Percentiles rank a stretch among this genome's conserved stretches.
Conservation (phyloP, 2,797 vertebrate genomes). For the Todus mexicanus region DNA sequence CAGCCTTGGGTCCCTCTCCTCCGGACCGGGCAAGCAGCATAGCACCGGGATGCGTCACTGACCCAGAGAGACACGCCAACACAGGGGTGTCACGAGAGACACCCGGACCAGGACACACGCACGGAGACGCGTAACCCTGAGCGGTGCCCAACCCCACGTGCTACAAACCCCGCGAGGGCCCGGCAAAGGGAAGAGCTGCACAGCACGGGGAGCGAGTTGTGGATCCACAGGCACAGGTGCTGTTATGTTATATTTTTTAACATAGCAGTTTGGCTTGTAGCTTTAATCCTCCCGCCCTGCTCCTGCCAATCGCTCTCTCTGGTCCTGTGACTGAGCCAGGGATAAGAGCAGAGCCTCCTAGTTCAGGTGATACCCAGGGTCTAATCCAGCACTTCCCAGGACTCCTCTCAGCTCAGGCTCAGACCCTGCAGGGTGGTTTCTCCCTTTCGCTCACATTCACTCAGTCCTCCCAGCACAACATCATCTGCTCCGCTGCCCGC, state of each 20-base stretch:
- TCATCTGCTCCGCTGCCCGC: not conserved
- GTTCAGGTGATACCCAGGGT: not conserved
- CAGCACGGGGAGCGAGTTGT: no score
- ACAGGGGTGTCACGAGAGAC: not conserved
- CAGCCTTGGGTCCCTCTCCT: not conserved
- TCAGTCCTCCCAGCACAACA: not conserved
- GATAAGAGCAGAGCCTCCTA: not conserved
- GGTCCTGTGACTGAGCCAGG: not conserved
- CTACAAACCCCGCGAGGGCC: not conserved
- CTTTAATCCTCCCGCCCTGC: not conserved
- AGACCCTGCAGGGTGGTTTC: not conserved
- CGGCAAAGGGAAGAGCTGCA: no score
- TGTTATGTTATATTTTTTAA: not conserved
- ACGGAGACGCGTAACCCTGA: not conserved
- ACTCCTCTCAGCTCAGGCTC: not conserved
- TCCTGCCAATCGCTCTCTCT: not conserved
- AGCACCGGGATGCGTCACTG: not conserved
- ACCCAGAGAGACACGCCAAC: not conserved
- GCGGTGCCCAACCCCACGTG: rapidly evolving
- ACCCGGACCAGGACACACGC: not conserved
- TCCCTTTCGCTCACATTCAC: not conserved
- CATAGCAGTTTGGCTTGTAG: no score
- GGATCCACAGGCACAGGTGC: no score
- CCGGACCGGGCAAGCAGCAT: not conserved
- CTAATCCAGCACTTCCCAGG: not conserved